Evolutionary conservation across 1,140 invertebrate genomes (phyloP).

Genomic region (Chelonus insularis): DNA sequence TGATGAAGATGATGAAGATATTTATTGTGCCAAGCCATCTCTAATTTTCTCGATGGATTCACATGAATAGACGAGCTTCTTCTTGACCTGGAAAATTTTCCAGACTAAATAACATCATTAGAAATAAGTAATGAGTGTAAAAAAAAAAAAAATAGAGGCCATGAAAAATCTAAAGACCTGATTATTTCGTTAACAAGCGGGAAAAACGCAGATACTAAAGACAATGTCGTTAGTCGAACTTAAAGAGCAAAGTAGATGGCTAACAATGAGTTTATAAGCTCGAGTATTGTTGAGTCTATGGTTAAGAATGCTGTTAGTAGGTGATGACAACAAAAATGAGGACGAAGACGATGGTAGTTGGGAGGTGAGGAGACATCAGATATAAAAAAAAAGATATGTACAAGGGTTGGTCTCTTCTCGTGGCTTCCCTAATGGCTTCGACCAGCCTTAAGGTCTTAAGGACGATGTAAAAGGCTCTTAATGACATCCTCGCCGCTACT

Average conservation of each 20-base stretch:
- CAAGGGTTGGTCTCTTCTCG: conserved; percentile 44
- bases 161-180: not conserved
- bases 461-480: conserved; percentile 56
- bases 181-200: too few species aligned
- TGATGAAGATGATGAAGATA: conserved; percentile 4
- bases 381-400: conserved; percentile 19
- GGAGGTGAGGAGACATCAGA: not conserved
- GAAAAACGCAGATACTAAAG: conserved; percentile 7
- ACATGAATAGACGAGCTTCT: conserved; percentile 3
- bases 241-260: conserved; percentile 17
- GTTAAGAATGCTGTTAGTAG: conserved; percentile 38
- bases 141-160: not conserved
- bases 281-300: conserved; percentile 31
- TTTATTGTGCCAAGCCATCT: not conserved
- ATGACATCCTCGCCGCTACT: conserved; percentile 48
- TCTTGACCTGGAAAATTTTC: conserved; percentile 9
- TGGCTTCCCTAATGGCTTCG: conserved; percentile 44
- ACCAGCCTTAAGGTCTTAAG: conserved; percentile 36
- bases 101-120: not conserved
- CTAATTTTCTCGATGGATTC: conserved; percentile 13
- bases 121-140: not conserved
- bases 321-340: conserved; percentile 32
- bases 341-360: conserved; percentile 18
- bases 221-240: conserved; percentile 1
- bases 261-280: conserved; percentile 28